These are phyloP conservation scores for Bradypodion ventrale DNA, from an alignment of 2,797 vertebrate genomes.

Conservation along the genomic window DNA sequence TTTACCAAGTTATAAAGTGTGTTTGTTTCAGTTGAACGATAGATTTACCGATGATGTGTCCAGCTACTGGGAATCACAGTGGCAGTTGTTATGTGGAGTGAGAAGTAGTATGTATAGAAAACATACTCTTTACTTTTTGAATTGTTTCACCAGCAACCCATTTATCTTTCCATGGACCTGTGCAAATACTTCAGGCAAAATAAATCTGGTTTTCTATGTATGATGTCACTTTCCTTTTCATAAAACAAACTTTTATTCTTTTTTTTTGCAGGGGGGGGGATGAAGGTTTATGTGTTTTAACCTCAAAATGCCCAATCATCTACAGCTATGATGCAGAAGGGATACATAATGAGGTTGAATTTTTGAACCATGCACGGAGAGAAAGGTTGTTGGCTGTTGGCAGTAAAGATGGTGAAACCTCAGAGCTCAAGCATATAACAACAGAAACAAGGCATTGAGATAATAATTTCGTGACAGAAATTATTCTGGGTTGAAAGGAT, in stretches of 20 bases:
- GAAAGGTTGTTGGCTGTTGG: neutral
- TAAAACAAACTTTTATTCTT: neutral
- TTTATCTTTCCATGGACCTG: constrained; percentile 67
- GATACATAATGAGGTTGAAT: neutral
- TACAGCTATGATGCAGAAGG: neutral
- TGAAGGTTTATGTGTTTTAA: neutral
- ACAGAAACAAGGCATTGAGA: too few relatives aligned
- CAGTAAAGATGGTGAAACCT: neutral
- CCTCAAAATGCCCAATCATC: neutral
- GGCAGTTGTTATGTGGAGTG: constrained; percentile 64
- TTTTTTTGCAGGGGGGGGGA: too few relatives aligned
- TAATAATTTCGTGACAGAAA: too few relatives aligned
- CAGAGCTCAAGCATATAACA: neutral
- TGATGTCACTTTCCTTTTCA: constrained; percentile 11
- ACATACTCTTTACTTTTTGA: constrained; percentile 60
- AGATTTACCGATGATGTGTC: constrained; percentile 45
- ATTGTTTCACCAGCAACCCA: constrained; percentile 73
- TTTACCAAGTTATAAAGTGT: constrained; percentile 73
- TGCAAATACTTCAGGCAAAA: constrained; percentile 78
- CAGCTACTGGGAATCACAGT: constrained; percentile 45
- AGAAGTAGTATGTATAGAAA: constrained; percentile 58
- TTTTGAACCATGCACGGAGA: neutral
- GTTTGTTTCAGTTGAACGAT: constrained; percentile 65
- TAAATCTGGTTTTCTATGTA: constrained; percentile 78
- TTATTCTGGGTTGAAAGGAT: too few relatives aligned